phyloP scores from a whole-genome alignment of 2,888 invertebrate species.

The Neocrepidodera transversa region DNA sequence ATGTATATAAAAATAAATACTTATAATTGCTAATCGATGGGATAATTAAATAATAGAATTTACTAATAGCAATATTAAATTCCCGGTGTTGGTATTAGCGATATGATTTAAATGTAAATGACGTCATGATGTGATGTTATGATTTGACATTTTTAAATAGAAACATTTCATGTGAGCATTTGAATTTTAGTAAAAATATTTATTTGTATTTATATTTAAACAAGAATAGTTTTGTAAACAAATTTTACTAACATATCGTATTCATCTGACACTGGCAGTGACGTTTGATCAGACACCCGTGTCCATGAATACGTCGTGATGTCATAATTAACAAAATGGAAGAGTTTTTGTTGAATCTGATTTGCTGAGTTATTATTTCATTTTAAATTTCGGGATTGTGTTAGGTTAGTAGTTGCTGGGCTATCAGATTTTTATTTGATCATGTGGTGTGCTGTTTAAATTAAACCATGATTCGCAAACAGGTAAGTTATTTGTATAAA shows the following conservation, averaged over 20 bases:
- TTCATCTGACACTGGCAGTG: too few species aligned
- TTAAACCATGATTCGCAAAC: conserved; percentile 1
- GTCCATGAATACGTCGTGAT: not conserved
- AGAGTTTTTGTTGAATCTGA: conserved; percentile 13
- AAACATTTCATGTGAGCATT: too few species aligned
- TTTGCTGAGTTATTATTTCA: conserved; percentile 9
- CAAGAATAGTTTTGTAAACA: too few species aligned
- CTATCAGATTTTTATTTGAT: conserved; percentile 9
- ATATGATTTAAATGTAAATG: conserved; percentile 1
- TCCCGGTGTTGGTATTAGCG: not conserved
- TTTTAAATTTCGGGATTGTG: conserved; percentile 22
- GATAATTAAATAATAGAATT: not conserved
- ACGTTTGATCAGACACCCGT: not conserved
- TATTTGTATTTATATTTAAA: too few species aligned
- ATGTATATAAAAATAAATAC: too few species aligned
- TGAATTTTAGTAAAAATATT: too few species aligned
- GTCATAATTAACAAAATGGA: conserved; percentile 24
- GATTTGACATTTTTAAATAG: conserved; percentile 1
- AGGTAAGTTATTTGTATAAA: conserved; percentile 12
- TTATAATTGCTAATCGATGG: too few species aligned
- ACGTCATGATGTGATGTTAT: not conserved
- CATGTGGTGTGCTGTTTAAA: conserved; percentile 14
- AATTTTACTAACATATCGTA: too few species aligned
- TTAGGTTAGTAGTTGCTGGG: conserved; percentile 29
- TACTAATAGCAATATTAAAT: not conserved